These are phyloP conservation scores for Crambe crambe DNA, from an alignment of 37 sponge, comb jelly and placozoan genomes.

Conservation along the genomic window DNA sequence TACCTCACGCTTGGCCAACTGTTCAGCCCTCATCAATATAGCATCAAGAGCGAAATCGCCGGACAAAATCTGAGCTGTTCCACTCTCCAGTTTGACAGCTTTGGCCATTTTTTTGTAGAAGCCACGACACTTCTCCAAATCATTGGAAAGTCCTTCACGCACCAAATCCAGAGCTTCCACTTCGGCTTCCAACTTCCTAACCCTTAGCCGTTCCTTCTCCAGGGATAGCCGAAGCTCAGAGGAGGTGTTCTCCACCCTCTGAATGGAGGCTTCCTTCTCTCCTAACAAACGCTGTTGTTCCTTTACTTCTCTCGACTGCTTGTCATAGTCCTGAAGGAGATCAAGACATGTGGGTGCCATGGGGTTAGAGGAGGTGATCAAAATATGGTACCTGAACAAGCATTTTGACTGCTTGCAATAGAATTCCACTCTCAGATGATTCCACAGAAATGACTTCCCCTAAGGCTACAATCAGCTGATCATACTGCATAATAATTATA, in stretches of 20 bases:
- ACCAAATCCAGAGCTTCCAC: constrained; percentile 10
- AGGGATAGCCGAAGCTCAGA: not conserved
- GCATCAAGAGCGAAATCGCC: constrained; percentile 81
- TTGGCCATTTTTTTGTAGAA: constrained; percentile 40
- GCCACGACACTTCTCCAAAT: constrained; percentile 13
- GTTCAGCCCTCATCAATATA: constrained; percentile 62
- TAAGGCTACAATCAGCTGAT: constrained; percentile 8
- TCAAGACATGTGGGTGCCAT: not conserved
- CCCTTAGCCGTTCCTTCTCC: constrained; percentile 22
- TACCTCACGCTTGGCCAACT: constrained; percentile 73
- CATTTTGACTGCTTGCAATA: constrained; percentile 1
- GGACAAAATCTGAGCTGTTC: constrained; percentile 46
- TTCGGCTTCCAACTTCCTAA: constrained; percentile 32
- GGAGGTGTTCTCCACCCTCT: not conserved
- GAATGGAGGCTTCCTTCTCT: not conserved
- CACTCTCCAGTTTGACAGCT: constrained; percentile 59
- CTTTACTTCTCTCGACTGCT: not conserved
- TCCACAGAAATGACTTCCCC: not conserved
- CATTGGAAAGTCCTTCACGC: constrained; percentile 20
- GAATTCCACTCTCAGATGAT: not conserved
- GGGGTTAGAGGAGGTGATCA: not conserved
- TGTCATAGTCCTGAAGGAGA: not conserved
- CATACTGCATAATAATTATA: not conserved
- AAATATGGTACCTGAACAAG: not conserved
- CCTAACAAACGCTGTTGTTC: not conserved